phyloP scores from a whole-genome alignment of 2,888 invertebrate species.

The Cyclophora punctaria region DNA sequence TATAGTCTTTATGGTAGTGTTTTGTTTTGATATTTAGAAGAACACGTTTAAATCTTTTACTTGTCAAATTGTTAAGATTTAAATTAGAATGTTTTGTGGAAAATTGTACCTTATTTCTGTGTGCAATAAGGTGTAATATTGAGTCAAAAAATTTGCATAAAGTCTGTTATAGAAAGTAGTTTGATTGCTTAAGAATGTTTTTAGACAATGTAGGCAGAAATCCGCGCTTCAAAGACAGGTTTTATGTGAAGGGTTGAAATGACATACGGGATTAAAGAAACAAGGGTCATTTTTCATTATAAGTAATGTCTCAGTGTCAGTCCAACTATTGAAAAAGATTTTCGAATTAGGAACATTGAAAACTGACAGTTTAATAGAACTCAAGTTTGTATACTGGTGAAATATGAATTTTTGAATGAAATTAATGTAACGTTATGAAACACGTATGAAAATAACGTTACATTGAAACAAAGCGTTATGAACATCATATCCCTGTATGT shows the following conservation, averaged over 20 bases:
- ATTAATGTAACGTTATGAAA: no score
- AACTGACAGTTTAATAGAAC: no score
- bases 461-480: no score
- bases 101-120: slow-evolving; percentile 6
- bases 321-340: slow-evolving; percentile 13
- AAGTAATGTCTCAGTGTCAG: slow-evolving; percentile 23
- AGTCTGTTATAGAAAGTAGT: slow-evolving; percentile 29
- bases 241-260: slow-evolving; percentile 67
- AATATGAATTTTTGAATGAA: no score
- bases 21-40: slow-evolving; percentile 21
- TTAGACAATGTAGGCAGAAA: slow-evolving; percentile 66
- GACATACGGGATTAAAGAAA: slow-evolving; percentile 58
- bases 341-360: no score
- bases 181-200: slow-evolving; percentile 60
- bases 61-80: slow-evolving; percentile 40
- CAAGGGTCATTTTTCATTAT: slow-evolving; percentile 65
- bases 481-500: no score
- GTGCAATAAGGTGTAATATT: slow-evolving; percentile 10
- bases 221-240: slow-evolving; percentile 67
- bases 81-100: slow-evolving; percentile 21
- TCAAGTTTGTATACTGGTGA: no score
- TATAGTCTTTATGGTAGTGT: slow-evolving; percentile 22
- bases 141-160: slow-evolving; percentile 17
- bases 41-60: slow-evolving; percentile 34
- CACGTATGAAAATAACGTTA: no score